Percentiles rank a stretch among this genome's conserved stretches.
Conservation (phyloP, 2,113 vertebrate species). For the Sprattus sprattus region DNA sequence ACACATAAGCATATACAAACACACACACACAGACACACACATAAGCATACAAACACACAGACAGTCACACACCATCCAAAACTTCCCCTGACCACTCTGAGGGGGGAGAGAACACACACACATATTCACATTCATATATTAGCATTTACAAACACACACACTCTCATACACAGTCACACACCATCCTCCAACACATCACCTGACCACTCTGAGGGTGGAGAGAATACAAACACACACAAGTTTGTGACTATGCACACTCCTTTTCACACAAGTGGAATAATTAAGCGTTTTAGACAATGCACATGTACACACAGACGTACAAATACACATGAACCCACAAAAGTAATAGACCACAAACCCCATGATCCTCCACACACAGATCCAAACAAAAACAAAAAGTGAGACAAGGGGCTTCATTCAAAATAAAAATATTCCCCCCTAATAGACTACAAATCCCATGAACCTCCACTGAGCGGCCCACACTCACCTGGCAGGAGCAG, state of each 20-base stretch:
- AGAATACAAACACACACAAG: neutral
- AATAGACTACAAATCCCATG: too few species aligned
- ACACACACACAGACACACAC: neutral
- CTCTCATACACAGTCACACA: neutral
- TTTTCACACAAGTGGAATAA: conserved; percentile 72
- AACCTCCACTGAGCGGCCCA: conserved; percentile 36
- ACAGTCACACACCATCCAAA: conserved; percentile 96
- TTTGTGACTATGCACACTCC: conserved; percentile 43
- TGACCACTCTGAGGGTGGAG: too few species aligned
- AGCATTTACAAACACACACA: neutral
- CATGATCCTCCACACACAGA: neutral
- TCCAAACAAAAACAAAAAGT: too few species aligned
- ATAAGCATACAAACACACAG: conserved; percentile 70
- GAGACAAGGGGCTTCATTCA: too few species aligned
- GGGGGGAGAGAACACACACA: conserved; percentile 68
- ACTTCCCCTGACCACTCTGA: conserved; percentile 91
- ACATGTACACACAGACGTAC: too few species aligned
- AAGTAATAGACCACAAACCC: too few species aligned
- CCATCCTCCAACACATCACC: too few species aligned
- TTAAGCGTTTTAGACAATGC: too few species aligned
- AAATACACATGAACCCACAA: too few species aligned
- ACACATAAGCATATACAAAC: neutral
- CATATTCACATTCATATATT: neutral
- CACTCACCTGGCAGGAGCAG: conserved; percentile 90
- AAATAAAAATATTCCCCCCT: too few species aligned